Evolutionary conservation across 2,888 invertebrate species (phyloP).

Genomic region (Girardia tigrina): DNA sequence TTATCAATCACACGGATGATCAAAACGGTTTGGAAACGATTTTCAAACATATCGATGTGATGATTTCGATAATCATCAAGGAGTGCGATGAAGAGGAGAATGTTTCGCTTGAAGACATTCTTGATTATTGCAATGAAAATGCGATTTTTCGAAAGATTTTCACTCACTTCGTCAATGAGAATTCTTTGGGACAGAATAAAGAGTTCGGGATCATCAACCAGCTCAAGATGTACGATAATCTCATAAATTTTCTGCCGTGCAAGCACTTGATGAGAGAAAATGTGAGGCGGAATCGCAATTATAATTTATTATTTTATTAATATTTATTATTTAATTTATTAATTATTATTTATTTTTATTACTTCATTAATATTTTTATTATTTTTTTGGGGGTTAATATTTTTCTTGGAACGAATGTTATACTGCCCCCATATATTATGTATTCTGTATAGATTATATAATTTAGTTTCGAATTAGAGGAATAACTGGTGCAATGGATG

Average conservation of each 20-base stretch:
- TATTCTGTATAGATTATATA: too few relatives aligned
- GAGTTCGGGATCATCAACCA: not conserved
- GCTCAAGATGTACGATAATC: not conserved
- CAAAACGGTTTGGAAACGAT: not conserved
- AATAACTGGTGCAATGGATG: too few relatives aligned
- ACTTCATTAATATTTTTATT: too few relatives aligned
- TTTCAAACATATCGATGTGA: not conserved
- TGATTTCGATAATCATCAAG: not conserved
- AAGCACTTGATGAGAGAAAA: not conserved
- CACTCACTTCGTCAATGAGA: not conserved
- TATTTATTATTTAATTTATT: too few relatives aligned
- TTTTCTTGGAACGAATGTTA: too few relatives aligned
- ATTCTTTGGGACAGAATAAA: not conserved
- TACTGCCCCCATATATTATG: too few relatives aligned
- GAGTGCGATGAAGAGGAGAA: not conserved
- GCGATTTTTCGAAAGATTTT: not conserved
- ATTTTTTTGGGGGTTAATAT: too few relatives aligned
- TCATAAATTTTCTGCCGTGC: not conserved
- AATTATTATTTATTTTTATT: too few relatives aligned
- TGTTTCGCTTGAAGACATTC: not conserved
- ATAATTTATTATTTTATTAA: too few relatives aligned
- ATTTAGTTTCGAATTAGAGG: too few relatives aligned
- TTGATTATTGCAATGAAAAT: not conserved
- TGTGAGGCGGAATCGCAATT: not conserved
- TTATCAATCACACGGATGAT: not conserved